Conservation (phyloP, 2,113 vertebrate genomes). For the Mixornis gularis region DNA sequence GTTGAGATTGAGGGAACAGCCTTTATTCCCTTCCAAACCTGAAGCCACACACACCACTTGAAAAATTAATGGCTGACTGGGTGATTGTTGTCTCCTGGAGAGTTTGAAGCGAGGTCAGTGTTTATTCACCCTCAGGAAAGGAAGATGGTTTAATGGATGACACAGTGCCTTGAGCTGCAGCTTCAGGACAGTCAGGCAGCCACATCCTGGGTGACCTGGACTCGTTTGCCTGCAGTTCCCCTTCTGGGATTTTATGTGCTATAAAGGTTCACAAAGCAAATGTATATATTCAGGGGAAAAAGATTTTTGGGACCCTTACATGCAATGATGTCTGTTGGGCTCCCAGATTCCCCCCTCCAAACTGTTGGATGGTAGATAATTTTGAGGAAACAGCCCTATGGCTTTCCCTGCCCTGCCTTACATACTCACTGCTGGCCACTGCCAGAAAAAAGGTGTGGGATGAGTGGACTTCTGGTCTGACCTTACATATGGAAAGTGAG, state of each 20-base stretch:
- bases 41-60: background rate
- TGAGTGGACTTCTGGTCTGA: background rate
- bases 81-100: background rate
- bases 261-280: background rate
- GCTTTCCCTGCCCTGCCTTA: background rate
- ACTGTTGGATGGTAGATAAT: background rate
- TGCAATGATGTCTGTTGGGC: background rate
- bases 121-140: background rate
- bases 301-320: background rate
- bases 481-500: background rate
- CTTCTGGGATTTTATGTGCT: background rate
- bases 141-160: background rate
- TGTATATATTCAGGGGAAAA: background rate
- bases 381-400: background rate
- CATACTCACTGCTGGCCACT: background rate
- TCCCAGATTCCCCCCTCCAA: rapidly evolving
- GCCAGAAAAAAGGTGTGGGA: background rate
- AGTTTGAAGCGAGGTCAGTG: background rate
- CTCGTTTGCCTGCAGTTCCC: background rate
- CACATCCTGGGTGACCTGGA: rapidly evolving
- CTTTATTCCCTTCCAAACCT: background rate
- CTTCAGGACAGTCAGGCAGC: background rate
- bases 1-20: background rate
- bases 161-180: background rate
- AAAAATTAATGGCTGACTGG: background rate